Conservation (phyloP, 2,888 invertebrate species). For the Aphelenchoides bicaudatus region DNA sequence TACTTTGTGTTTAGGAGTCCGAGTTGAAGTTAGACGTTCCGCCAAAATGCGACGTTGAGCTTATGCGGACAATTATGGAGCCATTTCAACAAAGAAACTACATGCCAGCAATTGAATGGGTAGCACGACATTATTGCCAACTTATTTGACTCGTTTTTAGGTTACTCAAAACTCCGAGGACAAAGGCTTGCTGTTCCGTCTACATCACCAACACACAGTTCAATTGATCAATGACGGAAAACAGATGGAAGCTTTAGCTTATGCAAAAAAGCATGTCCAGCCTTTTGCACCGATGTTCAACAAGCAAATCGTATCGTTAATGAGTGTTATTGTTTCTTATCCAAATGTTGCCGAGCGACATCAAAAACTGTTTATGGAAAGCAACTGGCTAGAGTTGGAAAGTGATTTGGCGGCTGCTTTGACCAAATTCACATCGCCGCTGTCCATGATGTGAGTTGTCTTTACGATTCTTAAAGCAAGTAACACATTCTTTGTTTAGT, state of each 20-base stretch:
- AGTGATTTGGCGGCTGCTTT: conserved; percentile 37
- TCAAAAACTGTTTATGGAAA: conserved; percentile 32
- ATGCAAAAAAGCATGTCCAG: conserved; percentile 31
- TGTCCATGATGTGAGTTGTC: conserved; percentile 38
- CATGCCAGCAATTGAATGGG: conserved; percentile 36
- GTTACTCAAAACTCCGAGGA: too few relatives aligned
- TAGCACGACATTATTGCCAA: too few relatives aligned
- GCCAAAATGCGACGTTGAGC: conserved; percentile 30
- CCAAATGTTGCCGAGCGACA: conserved; percentile 27
- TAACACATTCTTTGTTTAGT: conserved; percentile 62
- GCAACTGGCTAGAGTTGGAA: conserved; percentile 34
- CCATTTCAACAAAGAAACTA: conserved; percentile 27
- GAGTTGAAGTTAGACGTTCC: conserved; percentile 26
- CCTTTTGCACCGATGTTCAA: conserved; percentile 22
- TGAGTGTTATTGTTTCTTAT: conserved; percentile 34
- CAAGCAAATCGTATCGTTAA: conserved; percentile 27
- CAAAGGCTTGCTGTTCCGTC: conserved; percentile 32
- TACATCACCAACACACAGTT: conserved; percentile 38
- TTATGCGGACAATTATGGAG: conserved; percentile 29
- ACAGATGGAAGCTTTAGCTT: conserved; percentile 30
- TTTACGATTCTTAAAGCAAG: conserved; percentile 4
- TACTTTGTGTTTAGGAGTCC: conserved; percentile 33
- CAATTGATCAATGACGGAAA: conserved; percentile 3
- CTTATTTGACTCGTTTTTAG: too few relatives aligned
- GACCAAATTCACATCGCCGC: conserved; percentile 30